Base-by-base conservation (phyloP, 2,888 invertebrate genomes). In the Xylota sylvarum region DNA sequence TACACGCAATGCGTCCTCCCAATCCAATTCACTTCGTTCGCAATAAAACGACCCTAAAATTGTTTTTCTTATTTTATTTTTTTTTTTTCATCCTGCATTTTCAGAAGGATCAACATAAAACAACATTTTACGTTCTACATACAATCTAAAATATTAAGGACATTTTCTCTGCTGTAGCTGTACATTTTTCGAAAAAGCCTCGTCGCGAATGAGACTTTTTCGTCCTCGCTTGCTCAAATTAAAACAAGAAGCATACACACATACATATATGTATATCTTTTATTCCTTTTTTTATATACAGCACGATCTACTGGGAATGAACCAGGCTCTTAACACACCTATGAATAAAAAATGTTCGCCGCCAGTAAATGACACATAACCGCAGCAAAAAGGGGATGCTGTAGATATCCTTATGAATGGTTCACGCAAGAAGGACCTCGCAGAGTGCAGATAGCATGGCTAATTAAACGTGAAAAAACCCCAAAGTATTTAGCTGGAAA, bases 401-500 rank as follows among this genome's bases (percentile, higher is more conserved):
- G 35, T 27, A 37, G 23, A 55, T 65, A 50, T 7, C 17, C 35
- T 60, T 60, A 46, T 81, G 76, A 85, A 72, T 81, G 81, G 40
- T 81, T 77, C 65, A 81, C 76, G 85, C 81, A 76, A 85, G 72
- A 81, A 81, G 60, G 56, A 69, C 72, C 64, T 58, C 65, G 48
- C 46, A 37, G 60, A 81, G 81, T 67, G 65, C 85, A 85, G 70
- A 80, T 67, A 65, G 70, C 76, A 76, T 76, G 85, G 81, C 85
- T 81, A 85, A 85, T 85, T 85, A 85, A 80, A 81, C 85, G 76
- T 77, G 70, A 70, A 77, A 70, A 84, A 85, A 74, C 58, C 72
- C 48, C 70, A 85, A 81, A 65, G 76, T 72, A 85, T 85, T 85
- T 81, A 76, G 65, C 43, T 80, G 35, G 50, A 65, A 72, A 76